These are phyloP conservation scores for Heliconius eleuchia DNA, from an alignment of 1,140 invertebrate species.

Conservation along the genomic window DNA sequence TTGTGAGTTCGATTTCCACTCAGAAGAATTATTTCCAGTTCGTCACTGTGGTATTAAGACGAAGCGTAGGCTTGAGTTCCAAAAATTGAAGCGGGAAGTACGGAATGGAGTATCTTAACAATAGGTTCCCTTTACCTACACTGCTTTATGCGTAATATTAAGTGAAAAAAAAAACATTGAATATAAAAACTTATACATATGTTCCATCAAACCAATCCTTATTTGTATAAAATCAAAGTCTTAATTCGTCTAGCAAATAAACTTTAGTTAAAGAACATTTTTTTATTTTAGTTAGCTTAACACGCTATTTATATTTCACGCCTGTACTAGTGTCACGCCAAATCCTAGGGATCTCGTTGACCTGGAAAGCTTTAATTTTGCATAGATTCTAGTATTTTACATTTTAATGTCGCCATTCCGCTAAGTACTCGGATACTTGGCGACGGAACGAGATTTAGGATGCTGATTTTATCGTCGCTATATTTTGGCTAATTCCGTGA, in stretches of 20 bases:
- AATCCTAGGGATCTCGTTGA: conserved; percentile 45
- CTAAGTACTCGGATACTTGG: conserved; percentile 44
- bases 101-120: too few relatives aligned
- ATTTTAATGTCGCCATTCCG: conserved; percentile 43
- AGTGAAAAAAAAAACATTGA: too few relatives aligned
- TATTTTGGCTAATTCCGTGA: neutral
- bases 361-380: conserved; percentile 46
- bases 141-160: too few relatives aligned
- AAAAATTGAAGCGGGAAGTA: too few relatives aligned
- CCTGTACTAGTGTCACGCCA: conserved; percentile 28
- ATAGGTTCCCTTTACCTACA: too few relatives aligned
- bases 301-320: conserved; percentile 9
- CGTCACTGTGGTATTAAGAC: too few relatives aligned
- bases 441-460: conserved; percentile 19
- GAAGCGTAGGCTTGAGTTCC: too few relatives aligned
- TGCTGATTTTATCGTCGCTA: conserved; percentile 11
- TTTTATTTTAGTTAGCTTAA: neutral
- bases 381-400: conserved; percentile 46
- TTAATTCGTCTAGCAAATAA: neutral
- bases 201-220: neutral
- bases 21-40: too few relatives aligned
- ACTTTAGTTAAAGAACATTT: neutral
- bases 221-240: neutral
- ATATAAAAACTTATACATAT: too few relatives aligned
- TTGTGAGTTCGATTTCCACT: too few relatives aligned